These are phyloP conservation scores for Urocynchramus pylzowi DNA, from an alignment of 2,113 vertebrate genomes.

Conservation along the genomic window DNA sequence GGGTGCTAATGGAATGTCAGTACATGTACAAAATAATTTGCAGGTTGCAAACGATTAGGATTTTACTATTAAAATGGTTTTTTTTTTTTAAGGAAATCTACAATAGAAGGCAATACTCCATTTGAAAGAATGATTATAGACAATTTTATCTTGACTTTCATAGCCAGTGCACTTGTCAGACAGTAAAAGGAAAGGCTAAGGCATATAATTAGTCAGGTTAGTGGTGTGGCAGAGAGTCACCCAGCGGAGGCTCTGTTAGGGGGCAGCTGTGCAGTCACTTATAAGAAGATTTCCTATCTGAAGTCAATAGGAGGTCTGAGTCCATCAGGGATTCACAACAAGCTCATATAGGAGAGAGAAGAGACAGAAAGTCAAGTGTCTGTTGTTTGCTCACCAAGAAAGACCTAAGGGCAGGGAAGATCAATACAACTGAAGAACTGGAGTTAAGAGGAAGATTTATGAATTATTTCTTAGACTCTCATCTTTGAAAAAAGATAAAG, in stretches of 20 bases:
- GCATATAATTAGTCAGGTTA: background rate
- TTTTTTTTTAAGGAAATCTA: background rate
- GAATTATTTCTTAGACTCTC: constrained; percentile 18
- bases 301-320: background rate
- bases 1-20: background rate
- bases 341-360: background rate
- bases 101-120: background rate
- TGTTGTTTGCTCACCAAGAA: background rate
- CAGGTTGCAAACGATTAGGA: background rate
- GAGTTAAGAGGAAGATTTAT: constrained; percentile 21
- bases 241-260: background rate
- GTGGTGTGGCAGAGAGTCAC: background rate
- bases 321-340: background rate
- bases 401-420: constrained; percentile 6
- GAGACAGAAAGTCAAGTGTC: constrained; percentile 5
- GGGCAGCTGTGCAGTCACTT: background rate
- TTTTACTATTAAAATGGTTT: background rate
- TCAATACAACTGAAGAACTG: background rate
- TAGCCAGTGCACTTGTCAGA: background rate
- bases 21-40: background rate
- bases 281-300: background rate
- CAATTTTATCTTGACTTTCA: background rate
- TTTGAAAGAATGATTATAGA: background rate
- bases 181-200: background rate
- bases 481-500: background rate